Percentiles rank a stretch among this genome's conserved stretches.
Conservation (phyloP, 2,888 invertebrate species). For the Agrilus mali region DNA sequence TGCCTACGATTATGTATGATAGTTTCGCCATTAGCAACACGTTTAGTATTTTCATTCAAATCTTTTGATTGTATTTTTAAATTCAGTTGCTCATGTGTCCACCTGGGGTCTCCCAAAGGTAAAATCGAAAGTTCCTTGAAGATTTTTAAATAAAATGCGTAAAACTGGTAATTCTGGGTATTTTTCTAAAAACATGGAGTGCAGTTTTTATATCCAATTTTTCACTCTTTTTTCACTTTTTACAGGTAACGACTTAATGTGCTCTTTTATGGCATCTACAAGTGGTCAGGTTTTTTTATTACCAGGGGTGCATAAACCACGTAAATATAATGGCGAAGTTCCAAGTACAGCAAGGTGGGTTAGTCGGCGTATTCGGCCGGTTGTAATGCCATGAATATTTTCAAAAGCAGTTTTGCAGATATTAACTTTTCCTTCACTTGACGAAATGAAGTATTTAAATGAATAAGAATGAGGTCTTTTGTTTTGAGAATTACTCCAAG, state of each 20-base stretch:
- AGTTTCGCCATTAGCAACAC: conserved; percentile 9
- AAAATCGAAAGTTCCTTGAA: conserved; percentile 4
- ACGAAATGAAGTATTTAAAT: background rate
- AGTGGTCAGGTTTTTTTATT: background rate
- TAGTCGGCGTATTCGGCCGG: background rate
- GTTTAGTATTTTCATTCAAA: conserved; percentile 10
- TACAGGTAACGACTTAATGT: conserved; percentile 2
- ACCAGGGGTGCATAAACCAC: background rate
- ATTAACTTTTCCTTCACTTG: background rate
- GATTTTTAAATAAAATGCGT: conserved; percentile 4
- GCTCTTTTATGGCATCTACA: background rate
- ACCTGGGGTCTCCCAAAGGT: conserved; percentile 9
- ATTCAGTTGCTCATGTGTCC: conserved; percentile 9
- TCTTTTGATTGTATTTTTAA: conserved; percentile 8
- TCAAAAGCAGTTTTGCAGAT: conserved; percentile 1
- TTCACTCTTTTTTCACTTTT: background rate
- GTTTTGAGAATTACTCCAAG: background rate
- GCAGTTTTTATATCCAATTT: conserved; percentile 3
- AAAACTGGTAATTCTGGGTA: background rate
- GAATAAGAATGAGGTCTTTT: background rate
- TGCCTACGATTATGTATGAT: conserved; percentile 9
- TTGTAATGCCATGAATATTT: background rate
- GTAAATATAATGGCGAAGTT: background rate
- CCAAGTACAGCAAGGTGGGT: background rate
- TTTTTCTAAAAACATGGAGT: background rate